A percentile compares a stretch with the other conserved stretches of the same genome.
Evolutionary conservation across 2,797 vertebrate species (phyloP).

Genomic region (Ispidina lecontei): DNA sequence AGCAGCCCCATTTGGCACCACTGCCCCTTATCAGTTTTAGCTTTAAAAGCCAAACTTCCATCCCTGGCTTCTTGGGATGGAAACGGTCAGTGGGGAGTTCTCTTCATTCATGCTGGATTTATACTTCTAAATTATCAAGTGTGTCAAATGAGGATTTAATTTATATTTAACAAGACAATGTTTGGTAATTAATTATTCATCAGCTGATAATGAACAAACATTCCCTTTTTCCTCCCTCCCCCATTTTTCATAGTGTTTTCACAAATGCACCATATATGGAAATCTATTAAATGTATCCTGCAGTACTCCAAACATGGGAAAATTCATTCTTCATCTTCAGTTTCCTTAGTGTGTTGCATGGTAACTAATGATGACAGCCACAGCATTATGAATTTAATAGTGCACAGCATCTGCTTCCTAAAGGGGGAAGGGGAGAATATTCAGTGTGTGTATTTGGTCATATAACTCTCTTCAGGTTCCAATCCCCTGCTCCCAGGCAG

Average conservation of each 20-base stretch:
- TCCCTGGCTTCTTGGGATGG: not conserved
- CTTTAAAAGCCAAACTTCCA: not conserved
- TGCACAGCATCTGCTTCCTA: not conserved
- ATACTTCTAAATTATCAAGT: slow-evolving; percentile 45
- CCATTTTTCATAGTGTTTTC: slow-evolving; percentile 13
- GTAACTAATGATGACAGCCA: slow-evolving; percentile 48
- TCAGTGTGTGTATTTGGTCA: not conserved
- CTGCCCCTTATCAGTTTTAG: not conserved
- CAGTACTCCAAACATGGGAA: slow-evolving; percentile 33
- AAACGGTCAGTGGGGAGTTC: slow-evolving; percentile 28
- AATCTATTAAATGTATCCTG: slow-evolving; percentile 43
- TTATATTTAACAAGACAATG: slow-evolving; percentile 67
- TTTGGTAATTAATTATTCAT: slow-evolving; percentile 71
- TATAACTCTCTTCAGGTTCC: not conserved
- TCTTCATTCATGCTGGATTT: slow-evolving; percentile 33
- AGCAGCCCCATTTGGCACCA: not conserved
- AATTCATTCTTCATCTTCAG: slow-evolving; percentile 17
- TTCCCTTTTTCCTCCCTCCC: not conserved
- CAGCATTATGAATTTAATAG: slow-evolving; percentile 16
- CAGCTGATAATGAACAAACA: slow-evolving; percentile 53
- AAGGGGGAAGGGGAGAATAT: not conserved
- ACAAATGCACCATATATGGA: slow-evolving; percentile 16
- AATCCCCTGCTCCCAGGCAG: not conserved
- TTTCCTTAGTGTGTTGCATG: slow-evolving; percentile 38
- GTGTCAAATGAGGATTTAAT: slow-evolving; percentile 68